Conservation (phyloP, 2,113 vertebrate species). For the Tychaedon coryphoeus region DNA sequence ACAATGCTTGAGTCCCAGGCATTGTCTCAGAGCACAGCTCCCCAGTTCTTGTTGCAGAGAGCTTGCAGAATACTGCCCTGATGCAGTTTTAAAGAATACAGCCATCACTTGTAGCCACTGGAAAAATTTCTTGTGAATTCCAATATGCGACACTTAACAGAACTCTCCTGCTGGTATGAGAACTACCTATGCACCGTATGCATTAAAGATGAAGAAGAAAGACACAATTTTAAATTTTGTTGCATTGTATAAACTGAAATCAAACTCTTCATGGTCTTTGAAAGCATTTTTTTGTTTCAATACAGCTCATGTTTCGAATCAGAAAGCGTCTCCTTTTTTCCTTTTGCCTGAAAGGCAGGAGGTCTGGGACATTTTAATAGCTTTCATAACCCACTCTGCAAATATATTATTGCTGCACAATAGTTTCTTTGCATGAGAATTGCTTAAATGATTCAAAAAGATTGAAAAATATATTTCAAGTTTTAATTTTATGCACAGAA, state of each 20-base stretch:
- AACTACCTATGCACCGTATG: background rate
- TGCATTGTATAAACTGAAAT: slow-evolving; percentile 12
- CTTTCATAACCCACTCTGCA: slow-evolving; percentile 69
- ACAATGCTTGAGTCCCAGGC: too few relatives aligned
- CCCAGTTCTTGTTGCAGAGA: background rate
- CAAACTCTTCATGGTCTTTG: slow-evolving; percentile 14
- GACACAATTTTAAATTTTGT: background rate
- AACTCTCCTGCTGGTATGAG: background rate
- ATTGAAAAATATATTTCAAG: slow-evolving; percentile 79
- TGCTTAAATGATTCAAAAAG: slow-evolving; percentile 79
- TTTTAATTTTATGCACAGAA: slow-evolving; percentile 83
- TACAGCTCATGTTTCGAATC: slow-evolving; percentile 52
- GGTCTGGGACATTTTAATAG: slow-evolving; percentile 74
- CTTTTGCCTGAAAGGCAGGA: slow-evolving; percentile 62
- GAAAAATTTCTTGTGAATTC: background rate
- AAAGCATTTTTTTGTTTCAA: slow-evolving; percentile 46
- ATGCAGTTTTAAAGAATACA: background rate
- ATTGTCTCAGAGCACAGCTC: background rate
- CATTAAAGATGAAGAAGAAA: background rate
- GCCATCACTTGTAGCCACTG: background rate
- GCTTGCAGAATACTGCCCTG: background rate
- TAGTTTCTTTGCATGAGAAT: slow-evolving; percentile 80
- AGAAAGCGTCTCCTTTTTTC: background rate
- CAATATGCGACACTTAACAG: background rate
- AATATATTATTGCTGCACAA: slow-evolving; percentile 78